phyloP scores from a whole-genome alignment of 2,888 invertebrate species.

The Teinopalpus imperialis region DNA sequence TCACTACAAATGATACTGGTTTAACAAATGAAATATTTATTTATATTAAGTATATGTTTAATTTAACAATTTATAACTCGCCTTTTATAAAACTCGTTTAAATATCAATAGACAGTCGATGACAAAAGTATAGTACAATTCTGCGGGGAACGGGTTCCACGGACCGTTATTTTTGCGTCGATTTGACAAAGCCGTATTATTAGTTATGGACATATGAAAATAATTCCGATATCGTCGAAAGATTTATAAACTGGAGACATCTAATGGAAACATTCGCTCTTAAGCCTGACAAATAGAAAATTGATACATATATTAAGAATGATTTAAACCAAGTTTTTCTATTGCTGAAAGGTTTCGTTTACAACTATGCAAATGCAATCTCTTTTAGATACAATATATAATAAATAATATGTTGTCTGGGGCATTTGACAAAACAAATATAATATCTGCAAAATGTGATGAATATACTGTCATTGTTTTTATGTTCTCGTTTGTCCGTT shows the following conservation, averaged over 20 bases:
- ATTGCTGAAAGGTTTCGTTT: not conserved
- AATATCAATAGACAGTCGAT: not conserved
- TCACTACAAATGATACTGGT: no score
- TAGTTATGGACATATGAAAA: constrained; percentile 1
- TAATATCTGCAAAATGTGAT: no score
- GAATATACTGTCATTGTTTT: no score
- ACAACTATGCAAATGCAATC: not conserved
- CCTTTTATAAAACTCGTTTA: no score
- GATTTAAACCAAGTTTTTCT: not conserved
- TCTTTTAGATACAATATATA: not conserved
- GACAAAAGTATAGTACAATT: constrained; percentile 1
- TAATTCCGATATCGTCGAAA: constrained; percentile 9
- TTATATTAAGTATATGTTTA: no score
- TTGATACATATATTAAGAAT: constrained; percentile 1
- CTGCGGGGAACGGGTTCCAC: constrained; percentile 9
- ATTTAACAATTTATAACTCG: no score
- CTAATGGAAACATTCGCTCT: not conserved
- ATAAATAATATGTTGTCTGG: no score
- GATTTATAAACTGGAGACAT: constrained; percentile 2
- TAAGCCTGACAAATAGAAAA: constrained; percentile 3
- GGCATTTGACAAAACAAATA: no score
- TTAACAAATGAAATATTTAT: no score
- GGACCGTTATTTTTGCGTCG: constrained; percentile 10
- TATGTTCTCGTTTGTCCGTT: no score
- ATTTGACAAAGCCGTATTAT: constrained; percentile 14